Conservation (phyloP, 2,888 invertebrate species). For the Papilio demoleus region DNA sequence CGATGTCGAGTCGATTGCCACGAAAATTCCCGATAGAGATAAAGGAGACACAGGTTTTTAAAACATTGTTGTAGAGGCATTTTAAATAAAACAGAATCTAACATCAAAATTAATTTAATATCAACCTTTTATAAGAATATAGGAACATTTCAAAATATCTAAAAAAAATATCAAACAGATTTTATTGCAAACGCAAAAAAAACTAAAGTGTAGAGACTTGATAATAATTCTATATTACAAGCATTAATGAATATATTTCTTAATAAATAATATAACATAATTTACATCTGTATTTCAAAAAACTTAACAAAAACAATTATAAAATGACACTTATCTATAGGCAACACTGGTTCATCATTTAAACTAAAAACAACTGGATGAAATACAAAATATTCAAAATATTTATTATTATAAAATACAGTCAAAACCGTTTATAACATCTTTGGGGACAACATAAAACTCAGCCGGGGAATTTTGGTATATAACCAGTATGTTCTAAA, state of each 20-base stretch:
- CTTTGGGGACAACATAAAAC: too few relatives aligned
- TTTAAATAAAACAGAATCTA: too few relatives aligned
- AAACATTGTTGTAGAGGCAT: too few relatives aligned
- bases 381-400: neutral
- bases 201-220: neutral
- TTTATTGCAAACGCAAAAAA: neutral
- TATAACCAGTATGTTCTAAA: too few relatives aligned
- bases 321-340: neutral
- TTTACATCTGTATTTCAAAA: neutral
- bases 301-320: neutral
- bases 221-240: neutral
- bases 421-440: too few relatives aligned
- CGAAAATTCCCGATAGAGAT: too few relatives aligned
- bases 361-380: neutral
- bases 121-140: neutral
- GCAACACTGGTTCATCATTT: neutral
- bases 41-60: too few relatives aligned
- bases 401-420: neutral
- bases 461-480: too few relatives aligned
- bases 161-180: neutral
- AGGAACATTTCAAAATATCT: conserved; percentile 5
- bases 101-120: neutral
- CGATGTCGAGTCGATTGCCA: too few relatives aligned
- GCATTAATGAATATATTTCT: neutral
- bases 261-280: neutral